These are phyloP conservation scores for Notocelia uddmanniana DNA, from an alignment of 2,888 invertebrate species.

Conservation along the genomic window DNA sequence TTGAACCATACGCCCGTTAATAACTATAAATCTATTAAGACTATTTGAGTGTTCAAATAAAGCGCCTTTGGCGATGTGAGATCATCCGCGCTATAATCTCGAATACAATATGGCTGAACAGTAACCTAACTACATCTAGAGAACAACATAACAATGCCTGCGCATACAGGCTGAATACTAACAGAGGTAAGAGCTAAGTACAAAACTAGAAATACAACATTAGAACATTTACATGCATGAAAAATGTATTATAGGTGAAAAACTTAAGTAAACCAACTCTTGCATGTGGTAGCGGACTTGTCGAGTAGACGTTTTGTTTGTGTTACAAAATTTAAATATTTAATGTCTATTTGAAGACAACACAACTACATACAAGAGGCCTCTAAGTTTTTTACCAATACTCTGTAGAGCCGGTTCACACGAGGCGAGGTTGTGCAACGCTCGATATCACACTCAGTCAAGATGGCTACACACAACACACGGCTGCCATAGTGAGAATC, in stretches of 20 bases:
- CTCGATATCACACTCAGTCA: background rate
- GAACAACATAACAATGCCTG: constrained; percentile 60
- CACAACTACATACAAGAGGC: too few relatives aligned
- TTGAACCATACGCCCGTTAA: constrained; percentile 60
- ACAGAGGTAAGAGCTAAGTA: constrained; percentile 49
- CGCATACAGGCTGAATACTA: constrained; percentile 53
- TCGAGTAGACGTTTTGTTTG: too few relatives aligned
- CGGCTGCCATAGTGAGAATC: constrained; percentile 19
- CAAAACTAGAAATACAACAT: constrained; percentile 37
- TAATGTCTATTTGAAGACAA: too few relatives aligned
- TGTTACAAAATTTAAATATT: too few relatives aligned
- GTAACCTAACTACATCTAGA: constrained; percentile 55
- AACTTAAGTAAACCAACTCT: too few relatives aligned
- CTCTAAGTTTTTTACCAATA: too few relatives aligned
- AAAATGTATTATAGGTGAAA: constrained; percentile 23
- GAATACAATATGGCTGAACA: constrained; percentile 68
- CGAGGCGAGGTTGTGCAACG: constrained; percentile 13
- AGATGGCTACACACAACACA: constrained; percentile 12
- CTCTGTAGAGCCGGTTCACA: constrained; percentile 31
- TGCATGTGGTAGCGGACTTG: too few relatives aligned
- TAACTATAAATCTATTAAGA: constrained; percentile 56
- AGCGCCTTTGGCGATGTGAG: constrained; percentile 74
- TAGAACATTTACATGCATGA: constrained; percentile 25
- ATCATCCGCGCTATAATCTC: constrained; percentile 74
- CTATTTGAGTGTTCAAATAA: constrained; percentile 64